A percentile compares a stretch with the other conserved stretches of the same genome.
Evolutionary conservation across 2,888 invertebrate genomes (phyloP).

Genomic region (Ypsolopha sequella): DNA sequence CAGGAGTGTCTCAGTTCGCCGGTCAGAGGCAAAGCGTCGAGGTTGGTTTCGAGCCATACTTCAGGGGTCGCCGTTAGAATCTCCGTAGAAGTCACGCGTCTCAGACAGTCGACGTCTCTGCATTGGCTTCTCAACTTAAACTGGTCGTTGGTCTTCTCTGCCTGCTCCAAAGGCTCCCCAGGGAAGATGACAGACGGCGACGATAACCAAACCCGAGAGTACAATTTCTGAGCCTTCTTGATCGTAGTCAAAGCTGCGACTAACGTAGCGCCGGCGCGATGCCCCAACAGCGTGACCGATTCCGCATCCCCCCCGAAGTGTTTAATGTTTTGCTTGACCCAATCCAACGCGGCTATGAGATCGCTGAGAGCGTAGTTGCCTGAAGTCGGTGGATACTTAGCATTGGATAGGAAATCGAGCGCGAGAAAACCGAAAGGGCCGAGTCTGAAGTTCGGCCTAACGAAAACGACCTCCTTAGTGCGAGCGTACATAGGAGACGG

Average conservation of each 20-base stretch:
- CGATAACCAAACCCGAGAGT: constrained; percentile 83
- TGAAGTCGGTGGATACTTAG: constrained; percentile 79
- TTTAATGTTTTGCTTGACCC: constrained; percentile 85
- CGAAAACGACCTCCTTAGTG: constrained; percentile 85
- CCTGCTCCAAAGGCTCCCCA: constrained; percentile 70
- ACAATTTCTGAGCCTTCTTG: constrained; percentile 73
- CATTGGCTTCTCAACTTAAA: constrained; percentile 73
- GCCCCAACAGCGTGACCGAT: constrained; percentile 86
- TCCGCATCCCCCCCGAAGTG: constrained; percentile 86
- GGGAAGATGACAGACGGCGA: constrained; percentile 83
- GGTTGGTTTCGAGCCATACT: constrained; percentile 74
- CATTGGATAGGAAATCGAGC: constrained; percentile 75
- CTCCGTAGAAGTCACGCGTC: constrained; percentile 61
- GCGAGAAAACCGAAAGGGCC: constrained; percentile 87
- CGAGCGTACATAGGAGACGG: constrained; percentile 84
- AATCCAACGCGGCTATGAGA: constrained; percentile 79
- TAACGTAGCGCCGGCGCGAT: constrained; percentile 87
- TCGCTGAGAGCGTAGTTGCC: constrained; percentile 91
- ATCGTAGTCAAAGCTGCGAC: constrained; percentile 80
- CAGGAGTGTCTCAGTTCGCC: constrained; percentile 78
- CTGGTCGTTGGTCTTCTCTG: constrained; percentile 72
- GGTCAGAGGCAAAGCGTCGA: constrained; percentile 73
- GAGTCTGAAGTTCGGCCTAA: constrained; percentile 87
- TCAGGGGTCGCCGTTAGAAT: constrained; percentile 79
- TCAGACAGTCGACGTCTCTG: constrained; percentile 69